Base-by-base conservation (phyloP, 2,113 vertebrate genomes). In the Merops nubicus region DNA sequence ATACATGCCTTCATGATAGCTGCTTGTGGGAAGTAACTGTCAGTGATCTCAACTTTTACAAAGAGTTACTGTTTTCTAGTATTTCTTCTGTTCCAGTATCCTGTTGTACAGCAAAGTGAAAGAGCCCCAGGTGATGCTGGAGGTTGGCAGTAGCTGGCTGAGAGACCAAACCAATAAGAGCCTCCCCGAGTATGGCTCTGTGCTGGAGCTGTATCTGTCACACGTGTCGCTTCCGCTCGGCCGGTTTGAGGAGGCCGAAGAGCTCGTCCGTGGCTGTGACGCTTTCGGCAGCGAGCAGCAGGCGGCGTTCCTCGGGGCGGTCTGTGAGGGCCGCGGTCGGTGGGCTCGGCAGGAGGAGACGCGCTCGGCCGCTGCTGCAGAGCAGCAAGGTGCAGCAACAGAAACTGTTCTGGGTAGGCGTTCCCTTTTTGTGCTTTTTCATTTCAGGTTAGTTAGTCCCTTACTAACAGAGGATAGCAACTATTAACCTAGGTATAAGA, bases 61-160 rank as follows among this genome's bases (percentile, higher is more conserved):
- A 6, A 29, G 31, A 43, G 12, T n/a, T 16, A 0, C 11, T 8
- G 4, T 59, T 29, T 69, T 67, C 81, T 93, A n/a, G 9, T 15
- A 0, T 20, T 70, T 80, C 7, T 93, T 79, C 60, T 81, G 1
- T 81, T 94, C n/a, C 97, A 98, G 99, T 84, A 97, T 99, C 91
- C 98, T 99, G 51, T 96, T 99, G 12, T 99, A 99, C 96, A 98
- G 98, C 82, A 98, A 98, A 83, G 99, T 99, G 94, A 69, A 96
- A 23, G 98, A 99, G 92, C 98, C 98, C 9, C 98, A 96, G 45
- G 95, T 90, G 70, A 96, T 99, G 97, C 97, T 98, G 95, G 98
- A 99, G 48, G 95, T 92, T 4, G 97, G 98, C 85, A 72, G 95
- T 33, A 95, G 93, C 57, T 99, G 99, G 99, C 92, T 99, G 51